phyloP scores from a whole-genome alignment of 2,113 vertebrate genomes.

The Ginglymostoma cirratum region DNA sequence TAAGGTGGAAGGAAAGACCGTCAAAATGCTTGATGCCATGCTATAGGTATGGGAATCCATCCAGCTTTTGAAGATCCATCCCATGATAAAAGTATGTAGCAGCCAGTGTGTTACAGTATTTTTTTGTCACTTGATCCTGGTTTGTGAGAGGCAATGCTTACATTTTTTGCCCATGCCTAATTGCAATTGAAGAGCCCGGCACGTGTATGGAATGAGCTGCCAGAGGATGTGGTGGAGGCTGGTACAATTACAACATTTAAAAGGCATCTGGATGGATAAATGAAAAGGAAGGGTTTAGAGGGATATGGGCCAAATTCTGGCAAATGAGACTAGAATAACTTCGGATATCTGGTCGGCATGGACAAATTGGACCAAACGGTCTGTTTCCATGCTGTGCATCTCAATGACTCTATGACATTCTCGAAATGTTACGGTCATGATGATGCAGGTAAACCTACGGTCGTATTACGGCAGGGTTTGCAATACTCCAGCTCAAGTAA shows the following conservation, averaged over 20 bases:
- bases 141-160: not conserved
- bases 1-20: not conserved
- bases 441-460: not conserved
- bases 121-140: not conserved
- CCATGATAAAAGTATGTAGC: not conserved
- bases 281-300: too few relatives aligned
- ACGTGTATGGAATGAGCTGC: too few relatives aligned
- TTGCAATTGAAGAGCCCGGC: not conserved
- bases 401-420: not conserved
- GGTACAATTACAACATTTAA: too few relatives aligned
- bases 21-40: not conserved
- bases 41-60: not conserved
- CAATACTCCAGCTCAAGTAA: not conserved
- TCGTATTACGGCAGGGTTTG: not conserved
- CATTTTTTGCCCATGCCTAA: not conserved
- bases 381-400: too few relatives aligned
- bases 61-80: not conserved
- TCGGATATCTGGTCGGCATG: too few relatives aligned
- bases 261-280: too few relatives aligned
- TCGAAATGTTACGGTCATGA: too few relatives aligned
- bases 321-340: too few relatives aligned
- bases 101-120: not conserved
- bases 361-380: too few relatives aligned
- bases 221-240: too few relatives aligned
- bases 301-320: too few relatives aligned